phyloP scores from a whole-genome alignment of 2,113 vertebrate genomes.

The Nerophis lumbriciformis region DNA sequence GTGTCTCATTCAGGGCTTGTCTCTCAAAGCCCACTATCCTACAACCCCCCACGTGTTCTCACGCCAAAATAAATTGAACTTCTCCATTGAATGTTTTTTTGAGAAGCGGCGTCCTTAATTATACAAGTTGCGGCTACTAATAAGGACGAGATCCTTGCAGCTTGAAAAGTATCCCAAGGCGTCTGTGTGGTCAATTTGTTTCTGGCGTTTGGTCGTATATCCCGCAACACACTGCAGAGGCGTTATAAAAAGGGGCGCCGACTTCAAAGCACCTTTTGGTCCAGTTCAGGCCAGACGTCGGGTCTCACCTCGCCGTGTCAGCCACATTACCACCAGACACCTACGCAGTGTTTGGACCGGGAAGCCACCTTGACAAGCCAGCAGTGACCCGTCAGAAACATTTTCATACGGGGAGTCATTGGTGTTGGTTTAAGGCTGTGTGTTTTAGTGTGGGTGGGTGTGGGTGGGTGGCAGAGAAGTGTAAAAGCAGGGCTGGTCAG shows the following conservation, averaged over 20 bases:
- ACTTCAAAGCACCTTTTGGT: conserved; percentile 73
- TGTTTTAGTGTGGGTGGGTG: conserved; percentile 34
- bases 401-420: background rate
- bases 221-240: conserved; percentile 33
- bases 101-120: conserved; percentile 30
- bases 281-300: conserved; percentile 55
- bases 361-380: conserved; percentile 22
- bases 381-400: conserved; percentile 9
- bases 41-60: conserved; percentile 53
- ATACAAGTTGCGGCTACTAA: conserved; percentile 13
- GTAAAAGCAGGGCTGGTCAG: conserved; percentile 52
- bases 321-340: conserved; percentile 53
- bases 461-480: conserved; percentile 60
- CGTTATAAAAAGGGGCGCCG: conserved; percentile 43
- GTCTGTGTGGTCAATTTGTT: conserved; percentile 48
- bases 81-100: conserved; percentile 25
- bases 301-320: conserved; percentile 45
- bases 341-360: conserved; percentile 30
- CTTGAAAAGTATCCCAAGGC: conserved; percentile 21
- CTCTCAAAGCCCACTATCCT: conserved; percentile 56
- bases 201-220: conserved; percentile 28
- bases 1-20: conserved; percentile 62
- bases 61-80: conserved; percentile 53
- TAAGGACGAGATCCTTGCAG: conserved; percentile 11
- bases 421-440: conserved; percentile 25